Percentiles rank a stretch among this genome's conserved stretches.
phyloP scores from a whole-genome alignment of 2,797 vertebrate species.

The Heteromormyrus szaboi region DNA sequence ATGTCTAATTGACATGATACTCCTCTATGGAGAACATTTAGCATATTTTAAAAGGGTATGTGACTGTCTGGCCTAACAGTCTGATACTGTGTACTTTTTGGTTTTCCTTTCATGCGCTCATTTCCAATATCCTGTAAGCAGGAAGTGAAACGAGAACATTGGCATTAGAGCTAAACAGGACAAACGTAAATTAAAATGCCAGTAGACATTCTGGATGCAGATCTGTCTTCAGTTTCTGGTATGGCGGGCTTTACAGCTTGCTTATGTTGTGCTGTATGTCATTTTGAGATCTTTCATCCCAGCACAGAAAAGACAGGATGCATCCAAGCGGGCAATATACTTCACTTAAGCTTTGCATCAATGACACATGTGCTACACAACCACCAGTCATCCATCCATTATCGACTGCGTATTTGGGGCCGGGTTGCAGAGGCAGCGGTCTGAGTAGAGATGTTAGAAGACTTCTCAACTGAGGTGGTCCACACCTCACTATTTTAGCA shows the following conservation, averaged over 20 bases:
- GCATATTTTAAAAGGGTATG: slow-evolving; percentile 9
- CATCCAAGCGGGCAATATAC: neutral
- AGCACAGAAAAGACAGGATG: neutral
- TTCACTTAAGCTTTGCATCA: neutral
- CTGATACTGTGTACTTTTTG: neutral
- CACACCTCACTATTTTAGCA: neutral
- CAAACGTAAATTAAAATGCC: neutral
- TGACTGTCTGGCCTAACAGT: neutral
- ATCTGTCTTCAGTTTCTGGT: neutral
- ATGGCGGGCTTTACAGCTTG: neutral
- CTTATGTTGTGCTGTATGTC: neutral
- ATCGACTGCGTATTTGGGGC: neutral
- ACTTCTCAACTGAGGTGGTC: neutral
- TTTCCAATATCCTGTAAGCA: neutral
- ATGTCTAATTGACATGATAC: slow-evolving; percentile 7
- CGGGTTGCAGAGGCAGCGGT: neutral
- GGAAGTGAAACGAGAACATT: neutral
- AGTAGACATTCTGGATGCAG: neutral
- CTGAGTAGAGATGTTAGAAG: neutral
- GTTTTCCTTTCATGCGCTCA: neutral
- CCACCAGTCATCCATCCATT: neutral
- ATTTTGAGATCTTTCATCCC: neutral
- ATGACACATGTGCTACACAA: neutral
- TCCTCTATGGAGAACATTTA: slow-evolving; percentile 11
- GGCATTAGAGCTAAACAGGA: neutral